Percentiles rank a stretch among this genome's conserved stretches.
Evolutionary conservation across 1,140 invertebrate genomes (phyloP).

Genomic region (Papilio dardanus): DNA sequence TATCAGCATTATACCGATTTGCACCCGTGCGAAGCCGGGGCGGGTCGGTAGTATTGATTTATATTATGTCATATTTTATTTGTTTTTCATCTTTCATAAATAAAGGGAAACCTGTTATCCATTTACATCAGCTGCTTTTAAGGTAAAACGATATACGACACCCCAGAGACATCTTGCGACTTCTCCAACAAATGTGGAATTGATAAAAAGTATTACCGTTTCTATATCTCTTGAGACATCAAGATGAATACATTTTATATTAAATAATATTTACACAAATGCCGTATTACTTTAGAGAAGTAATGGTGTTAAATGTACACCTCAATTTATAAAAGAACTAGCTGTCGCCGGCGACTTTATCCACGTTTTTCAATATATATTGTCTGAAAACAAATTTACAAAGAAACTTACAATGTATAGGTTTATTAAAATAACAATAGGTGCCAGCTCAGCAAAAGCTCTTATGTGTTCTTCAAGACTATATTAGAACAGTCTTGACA

Average conservation of each 20-base stretch:
- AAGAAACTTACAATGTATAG: too few species aligned
- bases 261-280: background rate
- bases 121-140: conserved; percentile 22
- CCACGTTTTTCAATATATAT: too few species aligned
- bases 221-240: background rate
- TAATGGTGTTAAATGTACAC: background rate
- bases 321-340: background rate
- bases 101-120: conserved; percentile 19
- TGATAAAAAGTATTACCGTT: conserved; percentile 30
- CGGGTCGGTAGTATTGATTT: background rate
- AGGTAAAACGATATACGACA: conserved; percentile 30
- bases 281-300: background rate
- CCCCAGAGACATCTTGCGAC: background rate
- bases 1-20: too few species aligned
- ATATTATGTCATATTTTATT: background rate
- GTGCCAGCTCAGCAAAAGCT: too few species aligned
- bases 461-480: too few species aligned
- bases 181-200: conserved; percentile 23
- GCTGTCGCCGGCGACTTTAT: too few species aligned
- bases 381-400: too few species aligned
- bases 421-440: too few species aligned
- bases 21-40: background rate
- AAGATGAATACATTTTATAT: background rate
- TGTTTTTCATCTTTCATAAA: background rate
- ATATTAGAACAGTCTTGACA: too few species aligned